Evolutionary conservation across 1,140 invertebrate genomes (phyloP).

Genomic region (Microplitis mediator): DNA sequence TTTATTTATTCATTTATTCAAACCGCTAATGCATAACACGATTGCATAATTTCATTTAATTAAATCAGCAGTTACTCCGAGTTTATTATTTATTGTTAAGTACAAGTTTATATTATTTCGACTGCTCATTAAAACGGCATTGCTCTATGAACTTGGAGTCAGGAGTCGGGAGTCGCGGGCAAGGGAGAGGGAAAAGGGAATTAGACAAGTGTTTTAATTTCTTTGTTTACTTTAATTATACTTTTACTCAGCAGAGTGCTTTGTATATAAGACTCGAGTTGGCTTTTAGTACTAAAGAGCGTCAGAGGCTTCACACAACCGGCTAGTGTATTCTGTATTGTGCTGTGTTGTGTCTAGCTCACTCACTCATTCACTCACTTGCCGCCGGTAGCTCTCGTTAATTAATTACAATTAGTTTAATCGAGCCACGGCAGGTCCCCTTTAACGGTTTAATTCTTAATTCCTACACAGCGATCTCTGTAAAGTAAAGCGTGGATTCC

Average conservation of each 20-base stretch:
- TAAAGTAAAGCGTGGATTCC: not conserved
- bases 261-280: not conserved
- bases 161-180: not conserved
- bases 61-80: too few species aligned
- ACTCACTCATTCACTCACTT: too few species aligned
- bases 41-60: not conserved
- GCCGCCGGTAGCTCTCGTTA: conserved; percentile 41
- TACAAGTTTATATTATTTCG: not conserved
- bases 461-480: conserved; percentile 38
- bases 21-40: not conserved
- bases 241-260: not conserved
- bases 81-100: not conserved
- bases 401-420: conserved; percentile 62
- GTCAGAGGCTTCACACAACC: too few species aligned
- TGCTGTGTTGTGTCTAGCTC: too few species aligned
- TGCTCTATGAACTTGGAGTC: conserved; percentile 1
- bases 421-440: conserved; percentile 41
- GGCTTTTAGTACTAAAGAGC: too few species aligned
- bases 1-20: not conserved
- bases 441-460: conserved; percentile 51
- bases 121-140: not conserved
- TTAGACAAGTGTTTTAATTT: not conserved
- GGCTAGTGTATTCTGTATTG: too few species aligned
- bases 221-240: not conserved
- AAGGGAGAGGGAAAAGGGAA: not conserved